These are phyloP conservation scores for Acropora yongei DNA, from an alignment of 64 coral and sea anemone genomes.

Conservation along the genomic window DNA sequence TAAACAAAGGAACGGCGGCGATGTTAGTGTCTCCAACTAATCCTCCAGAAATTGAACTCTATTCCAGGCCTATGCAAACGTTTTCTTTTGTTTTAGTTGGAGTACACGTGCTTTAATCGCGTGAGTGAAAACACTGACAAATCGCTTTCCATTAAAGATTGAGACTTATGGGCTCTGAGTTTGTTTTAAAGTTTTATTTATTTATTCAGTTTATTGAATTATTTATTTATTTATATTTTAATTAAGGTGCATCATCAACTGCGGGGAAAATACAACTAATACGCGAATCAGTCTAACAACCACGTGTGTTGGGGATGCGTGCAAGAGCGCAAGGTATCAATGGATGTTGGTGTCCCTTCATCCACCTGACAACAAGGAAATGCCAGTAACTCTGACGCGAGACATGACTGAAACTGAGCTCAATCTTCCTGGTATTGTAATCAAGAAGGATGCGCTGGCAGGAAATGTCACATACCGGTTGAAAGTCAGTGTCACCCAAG, in stretches of 20 bases:
- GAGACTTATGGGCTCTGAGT: too few relatives aligned
- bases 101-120: too few relatives aligned
- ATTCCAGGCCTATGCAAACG: too few relatives aligned
- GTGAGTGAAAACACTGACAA: too few relatives aligned
- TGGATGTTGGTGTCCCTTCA: neutral
- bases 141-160: too few relatives aligned
- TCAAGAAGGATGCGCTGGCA: constrained; percentile 49
- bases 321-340: neutral
- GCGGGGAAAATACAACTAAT: constrained; percentile 39
- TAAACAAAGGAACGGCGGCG: too few relatives aligned
- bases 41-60: too few relatives aligned
- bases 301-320: constrained; percentile 12
- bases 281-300: constrained; percentile 70
- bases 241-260: constrained; percentile 70
- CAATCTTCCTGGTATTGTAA: constrained; percentile 44
- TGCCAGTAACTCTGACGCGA: neutral
- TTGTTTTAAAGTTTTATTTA: too few relatives aligned
- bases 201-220: too few relatives aligned
- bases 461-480: constrained; percentile 36
- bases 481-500: constrained; percentile 16
- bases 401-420: constrained; percentile 57
- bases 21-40: too few relatives aligned
- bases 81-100: too few relatives aligned
- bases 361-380: neutral
- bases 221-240: neutral